phyloP scores from a whole-genome alignment of 2,797 vertebrate genomes.

The Syngnathus acus region DNA sequence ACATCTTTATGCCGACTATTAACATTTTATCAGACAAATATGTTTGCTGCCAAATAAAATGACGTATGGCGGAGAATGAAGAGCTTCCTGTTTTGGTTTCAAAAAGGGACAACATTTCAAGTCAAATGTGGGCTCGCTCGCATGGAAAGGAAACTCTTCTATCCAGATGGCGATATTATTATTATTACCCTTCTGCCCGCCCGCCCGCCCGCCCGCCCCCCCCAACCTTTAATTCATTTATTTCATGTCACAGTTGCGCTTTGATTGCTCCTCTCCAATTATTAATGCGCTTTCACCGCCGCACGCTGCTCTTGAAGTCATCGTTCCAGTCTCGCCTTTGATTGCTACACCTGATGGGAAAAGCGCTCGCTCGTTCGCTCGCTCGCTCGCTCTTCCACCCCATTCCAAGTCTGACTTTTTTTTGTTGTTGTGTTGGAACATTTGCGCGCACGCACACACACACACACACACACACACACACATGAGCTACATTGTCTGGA shows the following conservation, averaged over 20 bases:
- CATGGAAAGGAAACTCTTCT: background rate
- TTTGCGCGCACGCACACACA: constrained; percentile 13
- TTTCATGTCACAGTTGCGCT: constrained; percentile 69
- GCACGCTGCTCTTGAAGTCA: constrained; percentile 64
- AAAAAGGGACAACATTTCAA: no score
- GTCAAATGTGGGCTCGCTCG: no score
- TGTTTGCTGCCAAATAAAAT: no score
- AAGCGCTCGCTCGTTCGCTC: constrained; percentile 19
- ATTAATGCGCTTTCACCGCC: constrained; percentile 63
- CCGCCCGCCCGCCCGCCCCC: constrained; percentile 15
- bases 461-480: constrained; percentile 15
- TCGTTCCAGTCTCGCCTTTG: constrained; percentile 65
- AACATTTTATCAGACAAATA: no score
- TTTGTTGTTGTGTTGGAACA: constrained; percentile 32
- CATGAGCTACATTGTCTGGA: constrained; percentile 17
- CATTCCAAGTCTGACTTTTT: constrained; percentile 32
- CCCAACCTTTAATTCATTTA: constrained; percentile 65
- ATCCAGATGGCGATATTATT: constrained; percentile 66
- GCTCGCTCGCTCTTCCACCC: constrained; percentile 6
- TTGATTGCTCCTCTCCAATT: constrained; percentile 70
- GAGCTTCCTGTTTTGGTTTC: no score
- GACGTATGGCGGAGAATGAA: no score
- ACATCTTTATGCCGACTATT: no score
- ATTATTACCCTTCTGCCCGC: constrained; percentile 13
- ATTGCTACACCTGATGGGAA: constrained; percentile 63